phyloP scores from a whole-genome alignment of 1,140 invertebrate species.

The Zaprionus camerounensis region DNA sequence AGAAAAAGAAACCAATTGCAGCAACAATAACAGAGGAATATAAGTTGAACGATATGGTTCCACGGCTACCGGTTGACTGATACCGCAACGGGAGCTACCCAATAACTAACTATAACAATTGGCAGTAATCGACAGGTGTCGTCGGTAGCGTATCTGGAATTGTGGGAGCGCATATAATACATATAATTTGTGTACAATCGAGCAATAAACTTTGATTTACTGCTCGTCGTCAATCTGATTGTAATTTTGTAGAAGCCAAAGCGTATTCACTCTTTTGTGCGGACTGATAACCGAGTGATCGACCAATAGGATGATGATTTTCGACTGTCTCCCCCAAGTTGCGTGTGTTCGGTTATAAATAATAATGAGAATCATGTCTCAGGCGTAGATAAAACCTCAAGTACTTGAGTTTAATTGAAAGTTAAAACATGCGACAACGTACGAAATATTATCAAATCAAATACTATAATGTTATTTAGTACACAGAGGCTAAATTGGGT shows the following conservation, averaged over 20 bases:
- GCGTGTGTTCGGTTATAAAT: constrained; percentile 1
- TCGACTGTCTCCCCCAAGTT: constrained; percentile 8
- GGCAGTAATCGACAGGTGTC: constrained; percentile 1
- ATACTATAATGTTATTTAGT: constrained; percentile 43
- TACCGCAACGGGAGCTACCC: constrained; percentile 22
- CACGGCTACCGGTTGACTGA: constrained; percentile 59
- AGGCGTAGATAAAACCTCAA: constrained; percentile 61
- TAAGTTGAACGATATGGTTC: constrained; percentile 44
- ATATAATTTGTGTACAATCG: constrained; percentile 61
- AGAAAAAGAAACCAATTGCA: constrained; percentile 29
- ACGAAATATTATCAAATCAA: constrained; percentile 32
- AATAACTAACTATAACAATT: constrained; percentile 20
- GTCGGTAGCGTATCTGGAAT: constrained; percentile 6
- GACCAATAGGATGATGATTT: constrained; percentile 16
- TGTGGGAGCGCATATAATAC: constrained; percentile 26
- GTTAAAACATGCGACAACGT: constrained; percentile 30
- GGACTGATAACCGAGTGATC: constrained; percentile 53
- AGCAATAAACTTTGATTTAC: constrained; percentile 73
- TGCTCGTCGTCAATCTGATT: constrained; percentile 36
- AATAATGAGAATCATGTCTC: constrained; percentile 24
- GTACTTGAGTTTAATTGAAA: constrained; percentile 72
- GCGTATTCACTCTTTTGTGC: not conserved
- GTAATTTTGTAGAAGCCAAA: constrained; percentile 5
- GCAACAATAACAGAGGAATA: constrained; percentile 52
- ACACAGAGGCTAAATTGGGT: constrained; percentile 35